A percentile compares a stretch with the other conserved stretches of the same genome.
phyloP scores from a whole-genome alignment of 2,797 vertebrate genomes.

The Glyptemys insculpta region DNA sequence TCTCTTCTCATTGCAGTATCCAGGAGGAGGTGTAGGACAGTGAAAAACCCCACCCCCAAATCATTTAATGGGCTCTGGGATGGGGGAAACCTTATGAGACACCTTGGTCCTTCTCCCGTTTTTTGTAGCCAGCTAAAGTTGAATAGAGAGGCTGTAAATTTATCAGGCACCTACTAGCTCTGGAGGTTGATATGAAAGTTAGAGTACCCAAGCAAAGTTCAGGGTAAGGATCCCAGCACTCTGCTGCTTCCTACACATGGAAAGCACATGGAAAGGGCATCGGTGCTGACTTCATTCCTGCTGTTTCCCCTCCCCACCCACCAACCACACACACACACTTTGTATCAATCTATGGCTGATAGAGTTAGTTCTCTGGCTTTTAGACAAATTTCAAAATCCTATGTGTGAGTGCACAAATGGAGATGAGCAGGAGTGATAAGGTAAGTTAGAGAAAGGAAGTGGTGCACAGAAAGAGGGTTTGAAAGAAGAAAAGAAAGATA shows the following conservation, averaged over 20 bases:
- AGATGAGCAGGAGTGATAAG: not conserved
- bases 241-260: not conserved
- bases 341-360: not conserved
- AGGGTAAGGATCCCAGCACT: not conserved
- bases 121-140: not conserved
- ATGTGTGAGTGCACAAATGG: not conserved
- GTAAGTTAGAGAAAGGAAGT: not conserved
- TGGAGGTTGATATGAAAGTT: not conserved
- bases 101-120: not conserved
- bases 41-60: not conserved
- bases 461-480: not conserved
- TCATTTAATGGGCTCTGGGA: not conserved
- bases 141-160: not conserved
- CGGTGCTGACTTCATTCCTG: rapidly evolving
- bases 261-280: not conserved
- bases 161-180: not conserved
- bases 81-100: not conserved
- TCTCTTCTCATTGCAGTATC: not conserved
- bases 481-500: not conserved
- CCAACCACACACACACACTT: not conserved
- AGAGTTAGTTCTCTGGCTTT: not conserved
- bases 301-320: rapidly evolving
- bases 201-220: not conserved
- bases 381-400: not conserved
- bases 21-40: not conserved